A percentile compares a stretch with the other conserved stretches of the same genome.
Conservation (phyloP, 2,888 invertebrate genomes). For the Hedychridium roseum region DNA sequence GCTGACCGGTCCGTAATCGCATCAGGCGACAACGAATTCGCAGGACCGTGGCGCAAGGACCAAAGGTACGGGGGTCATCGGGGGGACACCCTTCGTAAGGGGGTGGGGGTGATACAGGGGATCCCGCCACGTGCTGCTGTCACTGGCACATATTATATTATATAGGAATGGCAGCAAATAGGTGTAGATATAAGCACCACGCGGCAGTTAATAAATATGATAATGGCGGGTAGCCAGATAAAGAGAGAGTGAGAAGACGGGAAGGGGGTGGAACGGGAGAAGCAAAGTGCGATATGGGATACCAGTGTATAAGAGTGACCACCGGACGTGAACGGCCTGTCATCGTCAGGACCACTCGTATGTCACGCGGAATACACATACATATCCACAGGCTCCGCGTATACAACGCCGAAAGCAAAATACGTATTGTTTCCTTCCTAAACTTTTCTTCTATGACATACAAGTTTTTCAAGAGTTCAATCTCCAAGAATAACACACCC, state of each 20-base stretch:
- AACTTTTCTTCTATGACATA: no score
- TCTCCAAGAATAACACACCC: no score
- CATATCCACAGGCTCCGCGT: no score
- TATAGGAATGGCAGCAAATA: constrained; percentile 59
- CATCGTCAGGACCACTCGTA: constrained; percentile 60
- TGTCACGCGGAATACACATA: no score
- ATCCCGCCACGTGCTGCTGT: constrained; percentile 60
- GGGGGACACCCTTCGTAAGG: no score
- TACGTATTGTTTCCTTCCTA: no score
- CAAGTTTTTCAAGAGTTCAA: no score
- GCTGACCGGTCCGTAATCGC: constrained; percentile 39
- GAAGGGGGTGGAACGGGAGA: constrained; percentile 11
- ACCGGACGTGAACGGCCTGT: constrained; percentile 57
- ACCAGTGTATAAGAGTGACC: constrained; percentile 61
- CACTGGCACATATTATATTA: constrained; percentile 62
- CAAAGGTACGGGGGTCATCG: constrained; percentile 1
- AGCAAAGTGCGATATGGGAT: constrained; percentile 42
- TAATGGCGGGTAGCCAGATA: constrained; percentile 51
- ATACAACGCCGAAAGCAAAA: no score
- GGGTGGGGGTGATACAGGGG: constrained; percentile 3
- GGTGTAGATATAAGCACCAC: constrained; percentile 60
- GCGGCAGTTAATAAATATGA: constrained; percentile 64
- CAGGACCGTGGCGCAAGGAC: constrained; percentile 24
- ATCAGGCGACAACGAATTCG: constrained; percentile 46
- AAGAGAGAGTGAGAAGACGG: constrained; percentile 21